Conservation (phyloP, 2,113 vertebrate genomes). For the Zapornia atra region DNA sequence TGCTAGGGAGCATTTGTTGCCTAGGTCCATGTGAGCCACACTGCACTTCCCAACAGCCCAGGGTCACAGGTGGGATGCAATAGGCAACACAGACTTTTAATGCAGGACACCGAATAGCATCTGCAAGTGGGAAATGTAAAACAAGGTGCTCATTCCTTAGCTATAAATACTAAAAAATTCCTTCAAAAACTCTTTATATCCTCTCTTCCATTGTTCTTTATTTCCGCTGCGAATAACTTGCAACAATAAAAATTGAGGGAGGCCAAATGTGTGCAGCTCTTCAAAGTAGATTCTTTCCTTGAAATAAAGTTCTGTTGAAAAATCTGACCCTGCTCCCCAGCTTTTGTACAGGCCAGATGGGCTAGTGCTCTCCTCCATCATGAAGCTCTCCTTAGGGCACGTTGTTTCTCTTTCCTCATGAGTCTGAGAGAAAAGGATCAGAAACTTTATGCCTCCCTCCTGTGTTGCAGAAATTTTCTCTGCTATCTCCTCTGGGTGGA, state of each 20-base stretch:
- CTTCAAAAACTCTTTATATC: neutral
- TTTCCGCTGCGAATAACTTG: conserved; percentile 18
- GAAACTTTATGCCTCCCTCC: neutral
- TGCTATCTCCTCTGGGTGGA: neutral
- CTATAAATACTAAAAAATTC: neutral
- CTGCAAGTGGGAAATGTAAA: neutral
- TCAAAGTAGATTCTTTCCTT: conserved; percentile 21
- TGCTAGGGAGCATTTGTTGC: neutral
- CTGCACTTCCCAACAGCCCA: neutral
- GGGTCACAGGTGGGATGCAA: neutral
- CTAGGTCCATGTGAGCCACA: fast-evolving
- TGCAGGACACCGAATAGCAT: neutral
- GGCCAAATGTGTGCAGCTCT: conserved; percentile 20
- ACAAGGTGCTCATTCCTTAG: neutral
- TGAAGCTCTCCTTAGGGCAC: neutral
- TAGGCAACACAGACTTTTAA: neutral
- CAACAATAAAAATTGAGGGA: conserved; percentile 44
- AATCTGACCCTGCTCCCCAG: neutral
- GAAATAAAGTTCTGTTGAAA: neutral
- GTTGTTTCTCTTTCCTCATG: neutral
- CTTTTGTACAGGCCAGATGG: neutral
- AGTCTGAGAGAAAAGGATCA: neutral
- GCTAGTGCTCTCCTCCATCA: neutral
- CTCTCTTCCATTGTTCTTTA: conserved; percentile 43
- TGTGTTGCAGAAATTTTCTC: neutral